Base-by-base conservation (phyloP, 2,113 vertebrate genomes). In the Upupa epops region DNA sequence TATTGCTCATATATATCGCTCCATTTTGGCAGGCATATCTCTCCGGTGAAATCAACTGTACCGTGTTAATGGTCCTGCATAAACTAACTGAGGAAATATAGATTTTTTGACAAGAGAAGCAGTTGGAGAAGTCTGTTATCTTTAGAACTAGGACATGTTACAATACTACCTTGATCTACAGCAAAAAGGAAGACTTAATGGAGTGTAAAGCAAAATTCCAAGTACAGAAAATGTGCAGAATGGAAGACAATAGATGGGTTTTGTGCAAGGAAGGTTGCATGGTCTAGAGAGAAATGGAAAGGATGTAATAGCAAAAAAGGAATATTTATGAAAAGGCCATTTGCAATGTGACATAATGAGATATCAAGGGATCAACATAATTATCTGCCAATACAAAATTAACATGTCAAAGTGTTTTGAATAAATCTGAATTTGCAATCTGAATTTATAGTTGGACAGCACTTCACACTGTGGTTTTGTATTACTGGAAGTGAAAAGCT, bases 231-330 rank as follows among this genome's bases (percentile, higher is more conserved):
- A 74, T 24, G 21, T 55, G 14, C 42, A 55, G 32, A 46, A 63
- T 51, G 9, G 46, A 72, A 82, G 45, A 37, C 22, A 60, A 20
- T 5, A 34, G 4, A 63, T 3, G 2, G 2, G 5, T 5, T 10
- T 3, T 13, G 5, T 34, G 20, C 0, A 0, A 34, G 17, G 19
- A 22, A 89, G 16, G 8, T 17, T 49, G 46, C 29, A 76, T 12
- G 4, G 16, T 49, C 21, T 26, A 79, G 18, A 52, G 16, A 22
- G 7, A 9, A 81, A 40, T 2, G 7, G 17, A 59, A 76, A 52
- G 24, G 5, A 29, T 32, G 2, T 59, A 36, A 40, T 70, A 64
- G 1, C 6, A 52, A 61, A 54, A 60, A 59, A 65, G 3, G 40
- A 68, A 12, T 48, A 64, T 51, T 42, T 34, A 2, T 60, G 28